Base-by-base conservation (phyloP, 2,888 invertebrate genomes). In the Rutpela maculata region DNA sequence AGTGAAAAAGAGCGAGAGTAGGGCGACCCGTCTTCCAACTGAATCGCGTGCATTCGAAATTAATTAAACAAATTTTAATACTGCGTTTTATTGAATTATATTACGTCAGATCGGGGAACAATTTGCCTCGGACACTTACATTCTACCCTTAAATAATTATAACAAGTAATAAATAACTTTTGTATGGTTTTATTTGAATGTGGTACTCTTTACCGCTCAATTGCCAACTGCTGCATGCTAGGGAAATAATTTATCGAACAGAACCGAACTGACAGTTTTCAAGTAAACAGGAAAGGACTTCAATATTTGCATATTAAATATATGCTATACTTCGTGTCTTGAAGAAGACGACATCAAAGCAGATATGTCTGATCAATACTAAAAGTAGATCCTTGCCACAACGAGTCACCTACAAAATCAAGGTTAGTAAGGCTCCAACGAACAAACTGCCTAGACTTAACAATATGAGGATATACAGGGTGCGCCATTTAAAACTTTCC, bases 41-140 rank as follows among this genome's bases (percentile, higher is more conserved):
- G 35, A 68, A 35, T 38, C 69, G 59, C 69, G 38, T 69, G 59
- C 26, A 35, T 59, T 55, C 69, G 31, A 57, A 69, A 59, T 59
- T 57, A 68, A 18, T 19, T 80, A 81, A 79, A 81, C 74, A 80
- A 75, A 69, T 76, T 38, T 31, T 63, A 10, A 67, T 26, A 80
- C n/a, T 50, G 50, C 50, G 3, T 15, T 15, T 50, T 15, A 50
- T 3, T 4, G n/a, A 50, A 5, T n/a, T 12, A 50, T n/a, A n/a
- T 50, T 15, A 50, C 12, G n/a, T 6, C n/a, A 6, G n/a, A 6
- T 7, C n/a, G 15, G n/a, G 6, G 0, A 31, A 17, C n/a, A 1
- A 38, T 38, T 12, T 17, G 9, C 3, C 18, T 38, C 18, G n/a
- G 15, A 0, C 11, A 26, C 26, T 60, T 4, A 31, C 15, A 11